Evolutionary conservation across 30 jellyfish, hydroid and myxozoan genomes (phyloP), one percentile per base, ranked within the genome.

Genomic region (Hydractinia echinata): DNA sequence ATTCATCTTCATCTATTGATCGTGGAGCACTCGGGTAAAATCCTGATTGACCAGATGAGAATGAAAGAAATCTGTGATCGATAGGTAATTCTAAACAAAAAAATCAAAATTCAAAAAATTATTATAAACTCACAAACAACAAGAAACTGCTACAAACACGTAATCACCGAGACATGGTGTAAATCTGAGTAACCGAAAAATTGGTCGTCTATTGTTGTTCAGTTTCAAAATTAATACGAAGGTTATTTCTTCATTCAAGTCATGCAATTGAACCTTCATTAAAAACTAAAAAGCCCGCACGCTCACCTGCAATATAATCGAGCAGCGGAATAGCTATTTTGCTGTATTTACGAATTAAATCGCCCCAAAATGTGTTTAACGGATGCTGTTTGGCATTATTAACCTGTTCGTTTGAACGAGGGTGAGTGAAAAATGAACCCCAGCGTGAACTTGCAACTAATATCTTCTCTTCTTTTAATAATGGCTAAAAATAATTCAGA

Each of bases 391-490:
- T 60, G 21, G 21, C 61, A 18, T 74, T 76, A 8, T 73, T 69
- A 16, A 19, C 82, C 7, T 64, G 73, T 7, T 58, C 53, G 9
- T 80, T 54, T 14, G 53, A 77, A 64, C 64, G 82, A 0, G 66
- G 71, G 72, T 89, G 91, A 55, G 91, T 64, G 80, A 89, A 89
- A 66, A 89, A 89, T 15, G 96, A 89, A 3, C 96, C 96, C 96
- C 96, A 89, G 49, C 80, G 95, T 54, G 73, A 79, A 9, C 95
- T 83, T 10, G 96, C 96, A 7, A 89, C 87, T 53, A 89, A 56
- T 6, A 83, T 73, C 83, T 89, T 89, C 66, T 89, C 96, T 72
- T 48, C 83, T 55, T 74, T 74, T 39, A 74, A 50, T 10, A 51
- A 16, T 4, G 83, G 68, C 83, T 74, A 58, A 7, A 74, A 74